These are phyloP conservation scores for Campoplex nolae DNA, from an alignment of 2,888 invertebrate genomes.

Conservation along the genomic window DNA sequence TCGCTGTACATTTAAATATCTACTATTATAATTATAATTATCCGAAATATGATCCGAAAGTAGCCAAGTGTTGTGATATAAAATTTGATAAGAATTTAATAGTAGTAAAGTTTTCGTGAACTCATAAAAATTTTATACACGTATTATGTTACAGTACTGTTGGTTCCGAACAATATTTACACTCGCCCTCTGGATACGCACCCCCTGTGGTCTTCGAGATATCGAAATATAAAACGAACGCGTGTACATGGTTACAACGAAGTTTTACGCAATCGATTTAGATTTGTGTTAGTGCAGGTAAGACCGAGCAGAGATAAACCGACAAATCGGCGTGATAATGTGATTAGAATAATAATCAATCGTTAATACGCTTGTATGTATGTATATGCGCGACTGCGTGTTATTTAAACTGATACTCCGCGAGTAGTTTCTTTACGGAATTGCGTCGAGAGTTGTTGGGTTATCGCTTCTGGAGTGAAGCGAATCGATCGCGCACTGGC, in stretches of 20 bases:
- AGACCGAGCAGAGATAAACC: conserved; percentile 67
- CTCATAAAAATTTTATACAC: conserved; percentile 12
- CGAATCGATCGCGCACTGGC: conserved; percentile 44
- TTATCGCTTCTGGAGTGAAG: conserved; percentile 42
- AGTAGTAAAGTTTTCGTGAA: not conserved
- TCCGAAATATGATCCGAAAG: conserved; percentile 56
- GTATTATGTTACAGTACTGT: conserved; percentile 39
- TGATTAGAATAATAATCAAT: conserved; percentile 81
- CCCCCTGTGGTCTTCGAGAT: conserved; percentile 57
- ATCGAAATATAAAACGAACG: conserved; percentile 22
- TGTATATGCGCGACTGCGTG: conserved; percentile 4
- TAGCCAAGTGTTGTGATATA: conserved; percentile 37
- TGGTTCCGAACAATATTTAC: conserved; percentile 41
- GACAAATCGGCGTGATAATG: conserved; percentile 66
- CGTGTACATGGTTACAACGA: conserved; percentile 28
- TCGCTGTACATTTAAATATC: not conserved
- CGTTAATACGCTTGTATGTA: conserved; percentile 54
- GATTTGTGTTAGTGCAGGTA: conserved; percentile 6
- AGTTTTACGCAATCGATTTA: conserved; percentile 35
- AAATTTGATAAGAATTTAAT: conserved; percentile 33
- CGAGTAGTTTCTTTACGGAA: conserved; percentile 42
- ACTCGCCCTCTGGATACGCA: conserved; percentile 49
- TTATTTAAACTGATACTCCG: conserved; percentile 30
- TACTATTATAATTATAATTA: conserved; percentile 13
- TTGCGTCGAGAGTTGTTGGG: conserved; percentile 15